Base-by-base conservation (phyloP, 53 echinoderm and acorn worm species). In the Luidia sarsii region DNA sequence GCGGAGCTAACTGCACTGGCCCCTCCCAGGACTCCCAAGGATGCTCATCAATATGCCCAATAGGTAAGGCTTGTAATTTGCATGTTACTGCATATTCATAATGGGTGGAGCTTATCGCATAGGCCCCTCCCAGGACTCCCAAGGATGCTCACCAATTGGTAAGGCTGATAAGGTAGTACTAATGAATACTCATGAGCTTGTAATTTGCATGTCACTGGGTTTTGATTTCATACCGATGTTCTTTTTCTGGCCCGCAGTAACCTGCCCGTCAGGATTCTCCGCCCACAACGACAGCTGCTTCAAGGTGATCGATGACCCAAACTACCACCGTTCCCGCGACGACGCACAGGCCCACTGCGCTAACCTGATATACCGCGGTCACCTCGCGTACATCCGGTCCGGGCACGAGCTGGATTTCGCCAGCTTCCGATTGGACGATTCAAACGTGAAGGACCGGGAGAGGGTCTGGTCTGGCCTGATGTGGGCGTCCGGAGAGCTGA, bases 51-150 rank as follows among this genome's bases (percentile, higher is more conserved):
- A 24, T 35, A 16, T 93, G 94, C 46, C 91, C 91, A 3, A 70
- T 53, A 29, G 91, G 91, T 91, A 72, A 32, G 64, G 48, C 27
- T 8, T 41, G 45, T 28, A 25, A 61, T 31, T 3, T 2, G 61
- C 0, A 30, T 61, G 4, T 31, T 54, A 5, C 23, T 52, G 19
- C 23, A 23, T 52, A 0, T 21, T 23, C 5, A 53, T 90, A 45
- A 72, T 93, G 19, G 87, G 90, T 8, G 94, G 94, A 41, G 59
- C 66, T 14, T 84, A 93, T 62, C 90, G 94, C 46, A 87, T 85
- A 4, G 84, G 80, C 9, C 25, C 69, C 30, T 21, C 48, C 27
- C 77, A 66, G 28, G 62, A 90, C 50, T 74, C 83, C 15, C 31
- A 37, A 29, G 45, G 30, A 0, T 93, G 94, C 35, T 7, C 55